These are phyloP conservation scores for Trichoplax adhaerens DNA, from an alignment of 37 sponge, comb jelly and placozoan genomes.

Conservation along the genomic window DNA sequence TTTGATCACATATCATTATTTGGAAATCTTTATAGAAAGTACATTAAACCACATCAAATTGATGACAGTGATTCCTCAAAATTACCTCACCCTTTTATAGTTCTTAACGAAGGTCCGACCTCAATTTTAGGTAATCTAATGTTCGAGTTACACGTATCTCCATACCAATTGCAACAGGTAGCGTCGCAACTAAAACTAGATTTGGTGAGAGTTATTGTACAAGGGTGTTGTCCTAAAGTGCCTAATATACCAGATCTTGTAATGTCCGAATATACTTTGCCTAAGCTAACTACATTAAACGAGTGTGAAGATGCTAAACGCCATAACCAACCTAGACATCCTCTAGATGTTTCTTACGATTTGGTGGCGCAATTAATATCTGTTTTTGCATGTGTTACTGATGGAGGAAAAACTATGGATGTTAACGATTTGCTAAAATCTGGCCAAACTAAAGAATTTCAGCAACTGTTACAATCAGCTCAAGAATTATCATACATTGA, in stretches of 20 bases:
- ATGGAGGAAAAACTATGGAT: too few species aligned
- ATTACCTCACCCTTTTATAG: slow-evolving; percentile 20
- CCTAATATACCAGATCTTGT: neutral
- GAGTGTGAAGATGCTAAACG: too few species aligned
- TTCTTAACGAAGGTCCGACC: slow-evolving; percentile 58
- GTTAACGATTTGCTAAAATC: neutral
- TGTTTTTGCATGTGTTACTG: too few species aligned
- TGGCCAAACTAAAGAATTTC: slow-evolving; percentile 17
- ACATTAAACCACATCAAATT: too few species aligned
- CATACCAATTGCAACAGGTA: slow-evolving; percentile 17
- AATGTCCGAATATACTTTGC: neutral
- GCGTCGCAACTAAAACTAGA: slow-evolving; percentile 23
- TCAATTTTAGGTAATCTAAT: slow-evolving; percentile 44
- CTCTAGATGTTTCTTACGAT: too few species aligned
- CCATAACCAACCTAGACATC: too few species aligned
- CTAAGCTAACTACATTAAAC: too few species aligned
- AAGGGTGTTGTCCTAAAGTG: slow-evolving; percentile 41
- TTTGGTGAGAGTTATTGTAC: slow-evolving; percentile 45
- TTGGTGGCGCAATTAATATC: too few species aligned
- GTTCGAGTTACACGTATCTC: slow-evolving; percentile 46
- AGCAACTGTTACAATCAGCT: slow-evolving; percentile 16
- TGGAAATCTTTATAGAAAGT: too few species aligned
- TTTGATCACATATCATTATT: too few species aligned
- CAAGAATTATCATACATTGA: slow-evolving; percentile 20
- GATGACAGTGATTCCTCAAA: too few species aligned